Conservation (phyloP, 2,113 vertebrate genomes). For the Psephotus haematonotus region DNA sequence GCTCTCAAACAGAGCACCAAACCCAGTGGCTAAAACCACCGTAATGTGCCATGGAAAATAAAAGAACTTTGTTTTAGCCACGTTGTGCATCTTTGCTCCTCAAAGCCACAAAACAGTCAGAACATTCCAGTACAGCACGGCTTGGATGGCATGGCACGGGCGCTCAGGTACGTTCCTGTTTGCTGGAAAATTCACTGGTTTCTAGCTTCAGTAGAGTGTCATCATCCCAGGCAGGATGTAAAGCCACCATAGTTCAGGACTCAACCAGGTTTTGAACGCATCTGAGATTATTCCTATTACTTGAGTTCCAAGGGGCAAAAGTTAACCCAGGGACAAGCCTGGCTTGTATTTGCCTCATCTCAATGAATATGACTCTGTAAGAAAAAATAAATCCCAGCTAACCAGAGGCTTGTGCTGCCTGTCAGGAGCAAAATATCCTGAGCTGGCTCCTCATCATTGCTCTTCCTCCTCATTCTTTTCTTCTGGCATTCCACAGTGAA, state of each 20-base stretch:
- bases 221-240: background rate
- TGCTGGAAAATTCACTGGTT: background rate
- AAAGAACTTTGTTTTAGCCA: background rate
- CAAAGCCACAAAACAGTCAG: background rate
- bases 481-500: background rate
- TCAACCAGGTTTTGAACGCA: background rate
- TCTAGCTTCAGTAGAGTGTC: background rate
- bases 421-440: background rate
- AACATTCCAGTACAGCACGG: fast-evolving
- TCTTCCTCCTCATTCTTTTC: background rate
- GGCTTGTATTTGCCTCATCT: background rate
- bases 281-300: background rate
- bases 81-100: background rate
- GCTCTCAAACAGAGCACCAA: background rate
- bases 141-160: fast-evolving
- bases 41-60: background rate
- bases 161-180: background rate
- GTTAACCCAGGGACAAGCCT: background rate
- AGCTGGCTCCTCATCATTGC: background rate
- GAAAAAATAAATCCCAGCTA: background rate
- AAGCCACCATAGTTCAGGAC: background rate
- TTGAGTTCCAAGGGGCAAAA: background rate
- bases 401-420: background rate
- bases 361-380: background rate
- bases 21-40: background rate